Percentiles rank a stretch among this genome's conserved stretches.
phyloP scores from a whole-genome alignment of 2,888 invertebrate species.

The Catocala sponsa region DNA sequence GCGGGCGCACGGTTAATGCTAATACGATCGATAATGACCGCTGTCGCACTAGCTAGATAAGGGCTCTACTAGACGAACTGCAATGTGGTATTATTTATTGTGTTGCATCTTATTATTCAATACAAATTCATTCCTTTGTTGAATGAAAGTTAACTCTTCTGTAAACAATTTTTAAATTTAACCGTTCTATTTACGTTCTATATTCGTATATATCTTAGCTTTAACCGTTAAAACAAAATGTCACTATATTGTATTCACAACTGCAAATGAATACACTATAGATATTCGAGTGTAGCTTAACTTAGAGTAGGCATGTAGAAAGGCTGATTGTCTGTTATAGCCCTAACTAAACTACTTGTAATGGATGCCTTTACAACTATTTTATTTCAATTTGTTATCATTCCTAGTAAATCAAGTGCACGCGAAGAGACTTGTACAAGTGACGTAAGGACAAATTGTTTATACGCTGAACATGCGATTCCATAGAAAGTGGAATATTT shows the following conservation, averaged over 20 bases:
- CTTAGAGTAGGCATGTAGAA: too few relatives aligned
- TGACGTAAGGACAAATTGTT: conserved; percentile 9
- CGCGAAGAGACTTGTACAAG: conserved; percentile 1
- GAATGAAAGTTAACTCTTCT: too few relatives aligned
- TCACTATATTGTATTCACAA: too few relatives aligned
- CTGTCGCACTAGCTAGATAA: conserved; percentile 30
- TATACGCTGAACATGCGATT: not conserved
- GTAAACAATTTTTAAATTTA: too few relatives aligned
- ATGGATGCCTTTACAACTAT: conserved; percentile 34
- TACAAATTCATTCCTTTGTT: too few relatives aligned
- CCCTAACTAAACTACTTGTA: conserved; percentile 35
- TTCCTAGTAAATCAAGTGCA: conserved; percentile 16
- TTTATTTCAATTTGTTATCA: conserved; percentile 21
- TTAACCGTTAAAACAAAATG: too few relatives aligned
- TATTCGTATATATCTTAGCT: too few relatives aligned
- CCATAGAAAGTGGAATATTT: not conserved
- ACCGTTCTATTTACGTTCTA: too few relatives aligned
- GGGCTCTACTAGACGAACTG: conserved; percentile 2
- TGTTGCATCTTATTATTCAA: too few relatives aligned
- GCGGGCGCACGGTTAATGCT: conserved; percentile 63
- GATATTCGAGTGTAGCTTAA: too few relatives aligned
- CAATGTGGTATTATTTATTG: not conserved
- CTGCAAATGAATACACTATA: too few relatives aligned
- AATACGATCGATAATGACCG: conserved; percentile 65
- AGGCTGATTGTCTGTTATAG: not conserved